These are phyloP conservation scores for Colius striatus DNA, from an alignment of 2,113 vertebrate genomes.

Conservation along the genomic window DNA sequence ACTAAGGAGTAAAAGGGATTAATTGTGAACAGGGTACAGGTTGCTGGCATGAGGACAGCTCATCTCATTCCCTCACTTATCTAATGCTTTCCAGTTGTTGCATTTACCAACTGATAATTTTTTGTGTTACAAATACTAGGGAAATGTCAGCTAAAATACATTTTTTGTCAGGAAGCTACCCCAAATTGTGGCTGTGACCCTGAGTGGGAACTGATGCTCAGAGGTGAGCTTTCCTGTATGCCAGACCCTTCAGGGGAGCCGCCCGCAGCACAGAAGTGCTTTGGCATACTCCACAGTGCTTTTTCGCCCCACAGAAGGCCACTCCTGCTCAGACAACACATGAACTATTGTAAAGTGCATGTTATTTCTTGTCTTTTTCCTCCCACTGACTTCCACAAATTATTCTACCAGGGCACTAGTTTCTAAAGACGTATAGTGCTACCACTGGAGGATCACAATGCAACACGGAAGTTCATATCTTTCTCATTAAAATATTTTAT, in stretches of 20 bases:
- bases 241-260: not conserved
- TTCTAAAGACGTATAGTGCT: not conserved
- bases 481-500: conserved; percentile 61
- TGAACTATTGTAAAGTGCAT: not conserved
- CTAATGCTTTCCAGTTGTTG: not conserved
- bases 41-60: not conserved
- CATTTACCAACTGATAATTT: not conserved
- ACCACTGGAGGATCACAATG: not conserved
- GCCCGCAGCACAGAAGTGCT: not conserved
- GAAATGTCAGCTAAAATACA: not conserved
- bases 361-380: not conserved
- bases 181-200: not conserved
- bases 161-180: not conserved
- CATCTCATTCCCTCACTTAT: not conserved
- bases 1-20: not conserved
- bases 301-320: not conserved
- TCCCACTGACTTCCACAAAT: not conserved
- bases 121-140: not conserved
- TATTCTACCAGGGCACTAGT: not conserved
- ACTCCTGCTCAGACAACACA: not conserved
- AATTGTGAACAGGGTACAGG: not conserved
- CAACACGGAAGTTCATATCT: not conserved
- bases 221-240: not conserved
- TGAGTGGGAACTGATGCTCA: not conserved
- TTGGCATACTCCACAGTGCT: not conserved